Evolutionary conservation across 2,888 invertebrate genomes (phyloP).

Genomic region (Amblyjoppa fuscipennis): DNA sequence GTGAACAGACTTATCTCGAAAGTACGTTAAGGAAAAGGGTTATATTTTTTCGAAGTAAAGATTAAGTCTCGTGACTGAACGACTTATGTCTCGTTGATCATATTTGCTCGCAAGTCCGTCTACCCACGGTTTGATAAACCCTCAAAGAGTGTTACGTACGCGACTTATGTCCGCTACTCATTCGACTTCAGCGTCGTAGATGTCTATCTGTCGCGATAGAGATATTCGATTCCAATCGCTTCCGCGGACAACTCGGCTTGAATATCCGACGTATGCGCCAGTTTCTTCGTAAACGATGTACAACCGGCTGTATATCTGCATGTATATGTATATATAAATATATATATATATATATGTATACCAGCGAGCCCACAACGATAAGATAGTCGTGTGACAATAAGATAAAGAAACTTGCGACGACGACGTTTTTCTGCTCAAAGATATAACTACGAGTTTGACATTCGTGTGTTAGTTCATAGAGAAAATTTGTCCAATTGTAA

Average conservation of each 20-base stretch:
- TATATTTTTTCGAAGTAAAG: not conserved
- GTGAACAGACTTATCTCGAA: conserved; percentile 4
- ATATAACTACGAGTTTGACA: not conserved
- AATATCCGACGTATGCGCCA: conserved; percentile 27
- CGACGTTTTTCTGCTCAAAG: conserved; percentile 5
- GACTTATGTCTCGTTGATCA: conserved; percentile 3
- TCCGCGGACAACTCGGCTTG: conserved; percentile 17
- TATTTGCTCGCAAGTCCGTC: conserved; percentile 21
- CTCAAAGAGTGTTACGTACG: not conserved
- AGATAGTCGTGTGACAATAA: conserved; percentile 75
- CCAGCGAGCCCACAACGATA: conserved; percentile 64
- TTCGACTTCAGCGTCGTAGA: conserved; percentile 5
- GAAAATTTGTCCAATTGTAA: not conserved
- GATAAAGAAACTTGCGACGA: conserved; percentile 69
- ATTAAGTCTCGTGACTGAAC: conserved; percentile 2
- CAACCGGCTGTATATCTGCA: not conserved
- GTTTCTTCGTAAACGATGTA: conserved; percentile 30
- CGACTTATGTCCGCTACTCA: conserved; percentile 13
- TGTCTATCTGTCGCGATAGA: not conserved
- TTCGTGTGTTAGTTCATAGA: not conserved
- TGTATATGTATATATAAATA: too few species aligned
- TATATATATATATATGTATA: conserved; percentile 26
- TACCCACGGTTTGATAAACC: conserved; percentile 35
- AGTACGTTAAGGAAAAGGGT: conserved; percentile 8
- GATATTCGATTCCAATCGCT: conserved; percentile 51